Evolutionary conservation across 2,888 invertebrate genomes (phyloP).

Genomic region (Amphipoea lucens): DNA sequence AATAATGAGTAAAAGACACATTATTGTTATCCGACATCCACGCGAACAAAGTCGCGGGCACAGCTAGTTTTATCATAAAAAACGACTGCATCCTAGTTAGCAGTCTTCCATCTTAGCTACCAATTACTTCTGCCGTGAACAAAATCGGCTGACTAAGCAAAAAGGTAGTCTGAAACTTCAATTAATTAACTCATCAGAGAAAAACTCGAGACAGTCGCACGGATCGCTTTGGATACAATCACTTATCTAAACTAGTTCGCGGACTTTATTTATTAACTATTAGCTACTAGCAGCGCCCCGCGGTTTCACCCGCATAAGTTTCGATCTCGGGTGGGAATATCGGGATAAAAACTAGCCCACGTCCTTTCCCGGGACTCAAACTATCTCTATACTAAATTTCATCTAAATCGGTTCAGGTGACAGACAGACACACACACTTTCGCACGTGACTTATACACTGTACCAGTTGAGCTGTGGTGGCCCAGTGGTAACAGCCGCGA

Average conservation of each 20-base stretch:
- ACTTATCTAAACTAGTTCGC: constrained; percentile 28
- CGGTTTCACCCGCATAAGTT: no score
- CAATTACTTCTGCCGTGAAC: constrained; percentile 52
- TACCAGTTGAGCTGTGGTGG: no score
- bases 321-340: no score
- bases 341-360: no score
- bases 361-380: no score
- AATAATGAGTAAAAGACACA: no score
- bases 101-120: constrained; percentile 46
- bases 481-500: no score
- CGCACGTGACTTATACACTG: background rate
- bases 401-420: no score
- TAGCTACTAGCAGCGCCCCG: background rate
- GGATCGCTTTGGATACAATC: constrained; percentile 35
- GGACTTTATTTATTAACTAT: constrained; percentile 21
- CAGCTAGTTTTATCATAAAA: background rate
- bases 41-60: no score
- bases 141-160: constrained; percentile 63
- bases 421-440: no score
- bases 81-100: constrained; percentile 37
- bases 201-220: constrained; percentile 55
- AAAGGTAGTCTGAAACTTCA: constrained; percentile 68
- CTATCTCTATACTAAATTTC: no score
- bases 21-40: no score
- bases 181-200: constrained; percentile 73